Evolutionary conservation across 2,113 vertebrate genomes (phyloP).

Genomic region (Notarius quadriscutis): DNA sequence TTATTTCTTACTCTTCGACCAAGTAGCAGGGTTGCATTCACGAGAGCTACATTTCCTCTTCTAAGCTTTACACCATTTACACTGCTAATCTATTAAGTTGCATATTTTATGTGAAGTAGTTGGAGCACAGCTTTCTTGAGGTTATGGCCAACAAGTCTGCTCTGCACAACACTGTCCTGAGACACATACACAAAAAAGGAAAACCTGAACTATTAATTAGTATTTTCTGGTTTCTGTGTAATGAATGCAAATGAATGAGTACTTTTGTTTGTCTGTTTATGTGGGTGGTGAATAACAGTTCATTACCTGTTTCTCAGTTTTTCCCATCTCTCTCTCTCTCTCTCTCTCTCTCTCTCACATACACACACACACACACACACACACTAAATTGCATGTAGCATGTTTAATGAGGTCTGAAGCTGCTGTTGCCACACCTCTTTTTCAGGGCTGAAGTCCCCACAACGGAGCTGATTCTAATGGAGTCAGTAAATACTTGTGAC

Average conservation of each 20-base stretch:
- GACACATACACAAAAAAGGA: background rate
- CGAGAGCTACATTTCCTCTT: background rate
- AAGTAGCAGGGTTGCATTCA: background rate
- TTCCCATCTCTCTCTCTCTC: conserved; percentile 5
- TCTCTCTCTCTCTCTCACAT: background rate
- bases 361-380: conserved; percentile 4
- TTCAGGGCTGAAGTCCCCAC: background rate
- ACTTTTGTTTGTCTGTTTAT: conserved; percentile 25
- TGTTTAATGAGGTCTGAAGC: conserved; percentile 25
- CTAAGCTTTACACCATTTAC: background rate
- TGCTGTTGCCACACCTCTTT: background rate
- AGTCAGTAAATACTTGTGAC: background rate
- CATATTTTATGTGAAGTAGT: background rate
- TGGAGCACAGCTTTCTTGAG: background rate
- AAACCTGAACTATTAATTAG: conserved; percentile 9
- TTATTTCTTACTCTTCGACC: background rate
- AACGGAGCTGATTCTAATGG: conserved; percentile 10
- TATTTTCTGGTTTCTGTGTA: conserved; percentile 10
- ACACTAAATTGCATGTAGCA: conserved; percentile 1
- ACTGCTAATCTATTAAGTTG: background rate
- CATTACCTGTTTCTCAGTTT: conserved; percentile 9
- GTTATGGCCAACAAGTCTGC: background rate
- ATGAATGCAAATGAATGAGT: conserved; percentile 20
- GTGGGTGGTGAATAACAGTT: conserved; percentile 19
- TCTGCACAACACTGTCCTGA: background rate